These are phyloP conservation scores for Eptesicus fuscus DNA, from an alignment of 2,113 vertebrate species.

Conservation along the genomic window DNA sequence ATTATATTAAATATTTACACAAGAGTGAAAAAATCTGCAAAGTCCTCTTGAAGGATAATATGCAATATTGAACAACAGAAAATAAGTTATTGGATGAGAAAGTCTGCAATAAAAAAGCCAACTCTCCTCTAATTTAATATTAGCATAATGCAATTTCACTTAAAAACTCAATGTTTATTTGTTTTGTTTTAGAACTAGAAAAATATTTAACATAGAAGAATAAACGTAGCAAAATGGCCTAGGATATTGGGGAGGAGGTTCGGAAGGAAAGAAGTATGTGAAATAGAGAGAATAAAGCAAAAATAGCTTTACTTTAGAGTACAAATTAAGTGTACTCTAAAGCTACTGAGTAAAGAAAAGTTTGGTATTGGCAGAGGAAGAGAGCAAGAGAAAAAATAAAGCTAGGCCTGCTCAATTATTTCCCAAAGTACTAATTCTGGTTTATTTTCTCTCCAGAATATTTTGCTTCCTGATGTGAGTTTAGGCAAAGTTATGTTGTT, in stretches of 20 bases:
- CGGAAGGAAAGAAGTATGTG: not conserved
- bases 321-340: not conserved
- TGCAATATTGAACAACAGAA: not conserved
- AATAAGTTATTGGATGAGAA: not conserved
- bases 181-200: not conserved
- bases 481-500: not conserved
- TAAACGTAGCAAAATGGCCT: not conserved
- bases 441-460: not conserved
- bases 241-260: not conserved
- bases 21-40: not conserved
- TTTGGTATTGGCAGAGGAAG: not conserved
- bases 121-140: not conserved
- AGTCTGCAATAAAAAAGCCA: not conserved
- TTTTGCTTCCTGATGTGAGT: not conserved
- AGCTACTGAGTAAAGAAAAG: slow-evolving; percentile 21
- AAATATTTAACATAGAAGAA: not conserved
- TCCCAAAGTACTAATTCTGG: not conserved
- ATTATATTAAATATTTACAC: not conserved
- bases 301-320: not conserved
- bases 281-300: not conserved
- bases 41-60: not conserved
- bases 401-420: not conserved
- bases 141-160: not conserved
- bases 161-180: not conserved
- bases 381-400: not conserved